Evolutionary conservation across 2,797 vertebrate species (phyloP).

Genomic region (Lerista edwardsae): DNA sequence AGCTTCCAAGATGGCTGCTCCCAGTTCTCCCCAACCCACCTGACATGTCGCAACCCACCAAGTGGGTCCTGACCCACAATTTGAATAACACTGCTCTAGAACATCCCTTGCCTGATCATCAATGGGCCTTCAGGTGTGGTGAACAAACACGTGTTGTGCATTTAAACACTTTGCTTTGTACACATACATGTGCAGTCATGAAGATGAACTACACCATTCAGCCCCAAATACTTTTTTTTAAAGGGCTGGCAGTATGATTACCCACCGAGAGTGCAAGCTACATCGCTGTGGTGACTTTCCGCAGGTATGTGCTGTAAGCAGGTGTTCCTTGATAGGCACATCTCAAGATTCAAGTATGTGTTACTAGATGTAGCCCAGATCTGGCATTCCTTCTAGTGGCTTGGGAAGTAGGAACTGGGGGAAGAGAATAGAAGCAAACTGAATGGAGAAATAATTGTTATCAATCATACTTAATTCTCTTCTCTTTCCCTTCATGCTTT

Average conservation of each 20-base stretch:
- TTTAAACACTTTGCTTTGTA: neutral
- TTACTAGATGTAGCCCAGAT: conserved; percentile 67
- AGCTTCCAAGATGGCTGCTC: too few species aligned
- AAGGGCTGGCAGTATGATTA: conserved; percentile 12
- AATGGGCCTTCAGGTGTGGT: too few species aligned
- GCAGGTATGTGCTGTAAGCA: conserved; percentile 65
- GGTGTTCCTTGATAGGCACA: conserved; percentile 70
- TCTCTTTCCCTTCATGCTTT: conserved; percentile 69
- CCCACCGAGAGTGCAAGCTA: conserved; percentile 22
- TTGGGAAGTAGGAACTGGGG: conserved; percentile 59
- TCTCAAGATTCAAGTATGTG: conserved; percentile 65
- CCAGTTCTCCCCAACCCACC: too few species aligned
- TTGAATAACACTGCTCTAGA: too few species aligned
- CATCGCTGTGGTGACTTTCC: conserved; percentile 14
- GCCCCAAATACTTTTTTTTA: neutral
- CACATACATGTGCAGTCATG: neutral
- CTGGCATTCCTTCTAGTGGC: conserved; percentile 59
- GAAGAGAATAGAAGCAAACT: conserved; percentile 66
- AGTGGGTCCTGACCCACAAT: too few species aligned
- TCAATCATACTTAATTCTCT: conserved; percentile 75
- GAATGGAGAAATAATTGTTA: conserved; percentile 74
- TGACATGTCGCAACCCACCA: too few species aligned
- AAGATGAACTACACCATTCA: neutral
- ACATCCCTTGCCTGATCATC: too few species aligned
- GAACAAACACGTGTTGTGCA: too few species aligned